Evolutionary conservation across 2,113 vertebrate genomes (phyloP), one percentile per base, ranked within the genome.

Genomic region (Coptodon bakossiorum): DNA sequence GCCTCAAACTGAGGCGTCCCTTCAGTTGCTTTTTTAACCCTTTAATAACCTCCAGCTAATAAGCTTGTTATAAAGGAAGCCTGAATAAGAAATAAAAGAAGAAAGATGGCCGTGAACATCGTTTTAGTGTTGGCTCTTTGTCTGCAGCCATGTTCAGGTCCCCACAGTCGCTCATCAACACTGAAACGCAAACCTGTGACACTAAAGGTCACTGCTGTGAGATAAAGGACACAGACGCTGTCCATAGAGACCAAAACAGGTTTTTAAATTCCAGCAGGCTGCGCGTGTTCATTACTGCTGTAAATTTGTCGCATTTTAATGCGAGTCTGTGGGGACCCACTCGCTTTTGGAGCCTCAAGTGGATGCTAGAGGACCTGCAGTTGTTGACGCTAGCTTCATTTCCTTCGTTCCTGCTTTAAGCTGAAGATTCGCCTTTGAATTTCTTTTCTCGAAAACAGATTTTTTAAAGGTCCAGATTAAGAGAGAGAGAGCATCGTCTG

Each of bases 11-110:
- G 61, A 66, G n/a, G 34, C 34, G 4, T 5, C 34, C 17, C 61
- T n/a, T 78, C 10, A 78, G 73, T 31, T 78, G 73, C 45, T 78
- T 50, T 31, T 31, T 76, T 38, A 80, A 27, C n/a, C 27, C 45
- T 45, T 50, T 81, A 27, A 11, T 40, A 2, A 40, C 7, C 1
- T 57, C 34, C 53, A 57, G 53, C 36, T 81, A 22, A 40, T 81
- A 29, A 57, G 0, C 36, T 57, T 17, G 6, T 17, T 43, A 14
- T 57, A 57, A 43, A 43, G 34, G 36, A 17, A 10, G 24, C 1
- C 43, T 13, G 10, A 52, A 1, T 19, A 31, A 50, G 43, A 48
- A 59, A 2, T 8, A 29, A 29, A 29, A 31, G 57, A 61, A 61
- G 0, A 59, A 71, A 71, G 66, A 3, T 71, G 66, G 66, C 3